Evolutionary conservation across 1,140 invertebrate species (phyloP), one percentile per base, ranked within the genome.

Genomic region (Adelges cooleyi): DNA sequence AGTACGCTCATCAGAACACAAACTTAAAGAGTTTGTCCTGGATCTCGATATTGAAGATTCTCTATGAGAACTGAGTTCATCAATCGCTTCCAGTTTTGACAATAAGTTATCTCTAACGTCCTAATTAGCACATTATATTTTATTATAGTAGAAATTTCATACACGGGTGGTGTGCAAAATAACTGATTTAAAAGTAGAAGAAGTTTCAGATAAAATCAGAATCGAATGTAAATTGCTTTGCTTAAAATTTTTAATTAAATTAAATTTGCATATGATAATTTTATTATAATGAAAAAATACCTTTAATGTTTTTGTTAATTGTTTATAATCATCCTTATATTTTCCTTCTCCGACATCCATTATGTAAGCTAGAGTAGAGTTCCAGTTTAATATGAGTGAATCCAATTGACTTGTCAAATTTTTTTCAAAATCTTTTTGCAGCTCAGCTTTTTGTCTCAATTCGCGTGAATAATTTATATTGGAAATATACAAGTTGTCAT

Each of bases 401-500:
- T 62, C 56, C 22, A 62, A 46, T 62, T 62, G 56, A 20, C 40
- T 46, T 27, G 17, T 11, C 18, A 62, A 33, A 9, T 23, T 46
- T 22, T 48, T 62, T 23, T 62, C 56, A 48, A 62, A 62, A 15
- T 62, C 56, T n/a, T 62, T 62, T 62, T 62, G 56, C 20, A 62
- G 46, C 15, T 62, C 56, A n/a, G 56, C n/a, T 62, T 62, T 62
- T 62, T 62, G 56, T 62, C 56, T 62, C 9, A 62, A 48, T 62
- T 62, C 56, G 22, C 56, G 56, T 20, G 56, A 62, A 48, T 62
- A 62, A 62, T 62, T 62, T 42, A 62, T 46, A 15, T 62, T 62
- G 17, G 56, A 62, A 33, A 62, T 13, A 48, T 62, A 62, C 23
- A 62, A n/a, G 15, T 18, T 46, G 33, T 62, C 56, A 10, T 62